A percentile compares a stretch with the other conserved stretches of the same genome.
Conservation (phyloP, 2,113 vertebrate genomes). For the Microtus oregoni region DNA sequence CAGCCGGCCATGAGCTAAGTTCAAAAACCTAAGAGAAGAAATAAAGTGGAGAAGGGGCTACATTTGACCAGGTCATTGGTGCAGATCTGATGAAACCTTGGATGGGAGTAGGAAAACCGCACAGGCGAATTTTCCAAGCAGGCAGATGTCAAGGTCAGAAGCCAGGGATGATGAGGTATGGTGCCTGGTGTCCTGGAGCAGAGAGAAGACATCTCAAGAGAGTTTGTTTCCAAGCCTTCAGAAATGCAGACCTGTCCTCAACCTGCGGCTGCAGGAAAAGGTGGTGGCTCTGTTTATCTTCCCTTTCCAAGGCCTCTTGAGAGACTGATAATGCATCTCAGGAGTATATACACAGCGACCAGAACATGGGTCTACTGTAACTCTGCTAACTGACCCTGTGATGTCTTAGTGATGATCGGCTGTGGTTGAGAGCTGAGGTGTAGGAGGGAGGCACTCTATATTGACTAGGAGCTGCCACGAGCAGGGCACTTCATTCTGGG, state of each 20-base stretch:
- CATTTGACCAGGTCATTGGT: background rate
- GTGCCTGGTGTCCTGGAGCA: background rate
- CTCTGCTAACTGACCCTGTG: background rate
- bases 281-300: background rate
- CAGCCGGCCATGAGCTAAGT: background rate
- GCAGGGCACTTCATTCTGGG: background rate
- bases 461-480: background rate
- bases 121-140: background rate
- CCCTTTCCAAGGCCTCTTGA: background rate
- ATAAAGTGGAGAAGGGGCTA: background rate
- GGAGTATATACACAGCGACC: background rate
- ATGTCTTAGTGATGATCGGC: background rate
- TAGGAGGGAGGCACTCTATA: background rate
- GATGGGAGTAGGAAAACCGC: background rate
- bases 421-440: background rate
- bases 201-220: background rate
- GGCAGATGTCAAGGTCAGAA: background rate
- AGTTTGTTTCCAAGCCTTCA: background rate
- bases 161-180: background rate
- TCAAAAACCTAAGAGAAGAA: rapidly evolving
- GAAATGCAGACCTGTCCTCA: background rate
- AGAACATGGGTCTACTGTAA: background rate
- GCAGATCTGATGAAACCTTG: no score
- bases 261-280: background rate
- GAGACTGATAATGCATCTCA: background rate